Percentiles rank a stretch among this genome's conserved stretches.
Evolutionary conservation across 53 echinoderm and acorn worm genomes (phyloP).

Genomic region (Henricia sp.): DNA sequence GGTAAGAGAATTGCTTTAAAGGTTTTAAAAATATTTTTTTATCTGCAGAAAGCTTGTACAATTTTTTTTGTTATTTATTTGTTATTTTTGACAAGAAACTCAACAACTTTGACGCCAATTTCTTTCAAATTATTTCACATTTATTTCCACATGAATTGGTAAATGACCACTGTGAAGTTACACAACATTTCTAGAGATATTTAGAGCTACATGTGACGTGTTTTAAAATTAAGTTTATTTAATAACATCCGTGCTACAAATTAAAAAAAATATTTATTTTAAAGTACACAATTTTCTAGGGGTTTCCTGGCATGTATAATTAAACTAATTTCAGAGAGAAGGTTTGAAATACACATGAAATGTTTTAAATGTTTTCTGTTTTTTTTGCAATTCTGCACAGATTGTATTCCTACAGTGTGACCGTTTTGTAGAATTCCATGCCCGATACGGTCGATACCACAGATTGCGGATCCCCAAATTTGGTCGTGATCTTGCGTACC

Average conservation of each 20-base stretch:
- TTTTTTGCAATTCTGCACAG: slow-evolving; percentile 34
- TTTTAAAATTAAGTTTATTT: no score
- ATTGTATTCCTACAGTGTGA: slow-evolving; percentile 95
- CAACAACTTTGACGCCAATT: no score
- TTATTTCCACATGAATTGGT: no score
- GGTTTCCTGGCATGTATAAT: no score
- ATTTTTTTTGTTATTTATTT: not conserved
- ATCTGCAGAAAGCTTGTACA: not conserved
- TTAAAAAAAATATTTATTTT: no score
- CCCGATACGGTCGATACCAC: slow-evolving; percentile 88
- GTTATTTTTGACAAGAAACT: not conserved
- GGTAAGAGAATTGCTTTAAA: slow-evolving; percentile 51
- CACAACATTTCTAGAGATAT: no score
- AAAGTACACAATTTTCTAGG: no score
- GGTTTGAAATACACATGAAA: not conserved
- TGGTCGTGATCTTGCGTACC: slow-evolving; percentile 91
- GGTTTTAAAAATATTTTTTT: not conserved
- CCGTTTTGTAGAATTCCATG: slow-evolving; percentile 93
- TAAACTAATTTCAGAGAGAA: no score
- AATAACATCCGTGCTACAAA: no score
- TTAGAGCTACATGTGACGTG: no score
- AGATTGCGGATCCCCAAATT: slow-evolving; percentile 89
- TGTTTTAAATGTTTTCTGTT: not conserved
- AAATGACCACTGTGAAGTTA: no score
- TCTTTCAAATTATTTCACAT: not conserved